These are phyloP conservation scores for Peromyscus nudipes DNA, from an alignment of 2,797 vertebrate genomes.

Conservation along the genomic window DNA sequence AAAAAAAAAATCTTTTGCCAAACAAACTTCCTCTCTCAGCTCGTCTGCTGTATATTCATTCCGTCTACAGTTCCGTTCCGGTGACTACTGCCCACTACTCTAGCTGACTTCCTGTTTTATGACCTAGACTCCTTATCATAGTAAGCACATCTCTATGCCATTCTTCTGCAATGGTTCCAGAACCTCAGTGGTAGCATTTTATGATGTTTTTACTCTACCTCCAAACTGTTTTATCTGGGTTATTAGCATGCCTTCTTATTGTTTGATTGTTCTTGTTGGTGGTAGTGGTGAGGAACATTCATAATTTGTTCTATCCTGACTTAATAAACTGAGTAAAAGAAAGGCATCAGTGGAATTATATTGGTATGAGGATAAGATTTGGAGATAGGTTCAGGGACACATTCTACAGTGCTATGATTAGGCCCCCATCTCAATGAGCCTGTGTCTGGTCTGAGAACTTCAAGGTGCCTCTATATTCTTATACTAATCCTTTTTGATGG, in stretches of 20 bases:
- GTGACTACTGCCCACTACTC: neutral
- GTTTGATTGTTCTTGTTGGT: neutral
- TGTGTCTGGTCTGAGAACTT: neutral
- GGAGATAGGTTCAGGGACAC: neutral
- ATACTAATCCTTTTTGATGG: too few species aligned
- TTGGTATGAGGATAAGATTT: neutral
- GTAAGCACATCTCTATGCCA: neutral
- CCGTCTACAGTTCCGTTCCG: neutral
- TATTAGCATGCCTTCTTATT: neutral
- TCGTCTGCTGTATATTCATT: too few species aligned
- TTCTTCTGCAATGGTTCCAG: neutral
- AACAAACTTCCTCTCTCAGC: too few species aligned
- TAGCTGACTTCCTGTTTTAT: neutral
- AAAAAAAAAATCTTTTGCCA: neutral
- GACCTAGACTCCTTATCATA: neutral
- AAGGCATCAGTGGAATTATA: neutral
- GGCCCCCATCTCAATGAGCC: neutral
- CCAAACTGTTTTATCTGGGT: neutral
- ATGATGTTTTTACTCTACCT: neutral
- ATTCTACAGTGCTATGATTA: neutral
- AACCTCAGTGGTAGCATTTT: neutral
- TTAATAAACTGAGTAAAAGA: neutral
- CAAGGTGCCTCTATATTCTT: neutral
- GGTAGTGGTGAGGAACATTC: too few species aligned
- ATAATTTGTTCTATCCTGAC: neutral